phyloP scores from a whole-genome alignment of 2,888 invertebrate genomes.

The Gandaritis pyraliata region DNA sequence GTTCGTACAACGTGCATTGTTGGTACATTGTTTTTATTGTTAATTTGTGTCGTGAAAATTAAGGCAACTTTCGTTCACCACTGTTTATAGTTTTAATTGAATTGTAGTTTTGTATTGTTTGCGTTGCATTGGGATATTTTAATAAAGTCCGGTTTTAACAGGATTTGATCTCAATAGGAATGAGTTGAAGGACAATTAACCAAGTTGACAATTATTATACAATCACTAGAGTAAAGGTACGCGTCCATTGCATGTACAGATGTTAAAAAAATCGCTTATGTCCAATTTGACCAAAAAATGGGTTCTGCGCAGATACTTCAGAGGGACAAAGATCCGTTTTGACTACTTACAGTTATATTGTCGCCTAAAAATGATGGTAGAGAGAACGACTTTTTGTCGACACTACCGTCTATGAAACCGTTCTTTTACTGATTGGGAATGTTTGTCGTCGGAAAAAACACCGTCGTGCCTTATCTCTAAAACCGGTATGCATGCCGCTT shows the following conservation, averaged over 20 bases:
- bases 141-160: not conserved
- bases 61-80: slow-evolving; percentile 25
- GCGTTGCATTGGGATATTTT: slow-evolving; percentile 5
- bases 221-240: too few species aligned
- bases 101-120: not conserved
- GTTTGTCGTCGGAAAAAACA: slow-evolving; percentile 12
- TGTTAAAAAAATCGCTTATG: too few species aligned
- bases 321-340: too few species aligned
- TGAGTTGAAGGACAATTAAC: too few species aligned
- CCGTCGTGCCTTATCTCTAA: slow-evolving; percentile 18
- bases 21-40: slow-evolving; percentile 37
- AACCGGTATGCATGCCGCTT: slow-evolving; percentile 7
- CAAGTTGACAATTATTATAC: too few species aligned
- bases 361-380: too few species aligned
- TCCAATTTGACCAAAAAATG: too few species aligned
- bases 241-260: too few species aligned
- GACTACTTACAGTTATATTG: too few species aligned
- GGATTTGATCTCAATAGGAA: too few species aligned
- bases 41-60: slow-evolving; percentile 34
- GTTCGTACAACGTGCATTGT: not conserved
- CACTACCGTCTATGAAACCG: not conserved
- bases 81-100: slow-evolving; percentile 12
- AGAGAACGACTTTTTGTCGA: not conserved
- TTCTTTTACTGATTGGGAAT: slow-evolving; percentile 7
- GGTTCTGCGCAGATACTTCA: too few species aligned